phyloP scores from a whole-genome alignment of 2,113 vertebrate genomes.

The Salvator merianae region DNA sequence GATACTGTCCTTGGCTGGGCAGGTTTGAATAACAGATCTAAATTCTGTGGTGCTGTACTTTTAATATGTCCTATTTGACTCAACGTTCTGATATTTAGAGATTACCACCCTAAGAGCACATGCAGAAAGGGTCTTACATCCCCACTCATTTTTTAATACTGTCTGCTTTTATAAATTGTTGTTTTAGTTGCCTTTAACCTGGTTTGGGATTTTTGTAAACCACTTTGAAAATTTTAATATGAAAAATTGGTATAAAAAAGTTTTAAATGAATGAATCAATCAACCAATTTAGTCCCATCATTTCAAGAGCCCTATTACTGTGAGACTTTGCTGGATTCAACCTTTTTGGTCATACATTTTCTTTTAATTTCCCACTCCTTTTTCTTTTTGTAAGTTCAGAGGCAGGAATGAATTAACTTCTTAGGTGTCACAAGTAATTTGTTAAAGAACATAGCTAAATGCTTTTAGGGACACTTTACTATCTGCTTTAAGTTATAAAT shows the following conservation, averaged over 20 bases:
- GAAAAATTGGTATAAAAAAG: no score
- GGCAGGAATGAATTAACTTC: constrained; percentile 31
- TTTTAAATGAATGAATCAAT: background rate
- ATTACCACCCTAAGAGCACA: background rate
- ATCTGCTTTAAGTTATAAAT: background rate
- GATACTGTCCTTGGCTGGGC: background rate
- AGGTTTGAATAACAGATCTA: background rate
- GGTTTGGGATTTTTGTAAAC: no score
- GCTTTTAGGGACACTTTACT: constrained; percentile 19
- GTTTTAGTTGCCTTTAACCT: no score
- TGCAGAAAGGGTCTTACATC: no score
- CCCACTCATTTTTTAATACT: no score
- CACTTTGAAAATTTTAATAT: no score
- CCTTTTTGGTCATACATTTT: constrained; percentile 12
- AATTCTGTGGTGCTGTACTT: background rate
- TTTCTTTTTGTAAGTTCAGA: constrained; percentile 30
- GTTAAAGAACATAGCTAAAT: constrained; percentile 34
- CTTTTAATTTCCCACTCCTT: constrained; percentile 18
- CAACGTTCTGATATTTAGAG: background rate
- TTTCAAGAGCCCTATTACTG: background rate
- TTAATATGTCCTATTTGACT: background rate
- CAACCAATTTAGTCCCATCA: background rate
- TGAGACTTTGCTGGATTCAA: background rate
- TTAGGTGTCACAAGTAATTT: constrained; percentile 3
- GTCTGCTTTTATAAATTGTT: no score